Evolutionary conservation across 1,140 invertebrate genomes (phyloP).

Genomic region (Sminthurides bifidus): DNA sequence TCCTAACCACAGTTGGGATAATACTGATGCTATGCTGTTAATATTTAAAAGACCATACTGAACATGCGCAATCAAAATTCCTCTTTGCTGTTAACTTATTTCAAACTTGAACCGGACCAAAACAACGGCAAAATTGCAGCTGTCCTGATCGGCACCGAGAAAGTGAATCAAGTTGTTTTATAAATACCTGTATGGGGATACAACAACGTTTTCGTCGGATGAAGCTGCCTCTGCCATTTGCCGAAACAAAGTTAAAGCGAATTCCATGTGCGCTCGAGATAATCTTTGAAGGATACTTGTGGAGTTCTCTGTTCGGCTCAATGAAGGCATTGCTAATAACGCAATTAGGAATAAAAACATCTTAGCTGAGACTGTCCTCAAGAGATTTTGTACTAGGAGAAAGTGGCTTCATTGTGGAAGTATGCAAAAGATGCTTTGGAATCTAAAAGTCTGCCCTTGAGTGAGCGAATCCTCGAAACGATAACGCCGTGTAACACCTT

Average conservation of each 20-base stretch:
- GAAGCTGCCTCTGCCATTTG: slow-evolving; percentile 29
- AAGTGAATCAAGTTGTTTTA: not conserved
- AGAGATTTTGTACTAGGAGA: no score
- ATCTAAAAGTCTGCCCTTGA: no score
- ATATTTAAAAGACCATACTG: slow-evolving; percentile 3
- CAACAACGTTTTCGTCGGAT: slow-evolving; percentile 33
- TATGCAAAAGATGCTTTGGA: no score
- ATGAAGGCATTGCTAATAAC: no score
- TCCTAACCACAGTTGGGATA: slow-evolving; percentile 35
- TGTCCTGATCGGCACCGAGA: not conserved
- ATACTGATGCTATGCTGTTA: slow-evolving; percentile 32
- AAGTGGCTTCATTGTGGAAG: no score
- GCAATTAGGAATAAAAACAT: no score
- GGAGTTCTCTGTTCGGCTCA: no score
- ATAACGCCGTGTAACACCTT: no score
- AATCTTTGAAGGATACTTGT: slow-evolving; percentile 32
- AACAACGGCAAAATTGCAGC: not conserved
- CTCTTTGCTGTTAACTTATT: not conserved
- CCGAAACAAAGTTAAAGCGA: slow-evolving; percentile 34
- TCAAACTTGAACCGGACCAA: not conserved
- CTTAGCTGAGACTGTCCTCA: no score
- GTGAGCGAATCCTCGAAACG: no score
- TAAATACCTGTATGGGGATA: slow-evolving; percentile 33
- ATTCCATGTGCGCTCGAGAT: slow-evolving; percentile 35
- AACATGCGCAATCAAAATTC: not conserved